These are phyloP conservation scores for Ricordea florida DNA, from an alignment of 92 coral and sea anemone species.

Conservation along the genomic window DNA sequence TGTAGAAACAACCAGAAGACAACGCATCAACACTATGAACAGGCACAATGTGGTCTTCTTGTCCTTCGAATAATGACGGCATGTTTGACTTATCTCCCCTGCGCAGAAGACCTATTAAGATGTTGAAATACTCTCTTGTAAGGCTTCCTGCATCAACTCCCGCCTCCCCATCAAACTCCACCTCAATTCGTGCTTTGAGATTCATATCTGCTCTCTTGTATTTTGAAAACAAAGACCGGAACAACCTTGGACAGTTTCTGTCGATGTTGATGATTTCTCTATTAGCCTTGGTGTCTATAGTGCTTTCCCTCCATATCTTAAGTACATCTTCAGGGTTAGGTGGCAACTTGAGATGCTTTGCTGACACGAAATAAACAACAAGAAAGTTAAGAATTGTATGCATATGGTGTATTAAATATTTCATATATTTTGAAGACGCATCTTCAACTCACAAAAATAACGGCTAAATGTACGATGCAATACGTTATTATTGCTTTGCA, in stretches of 20 bases:
- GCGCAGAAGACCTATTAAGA: constrained; percentile 3
- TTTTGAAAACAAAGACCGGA: not conserved
- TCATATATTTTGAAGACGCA: not conserved
- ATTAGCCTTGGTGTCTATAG: not conserved
- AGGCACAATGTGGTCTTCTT: not conserved
- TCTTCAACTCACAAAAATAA: not conserved
- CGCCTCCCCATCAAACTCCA: not conserved
- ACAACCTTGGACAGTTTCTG: not conserved
- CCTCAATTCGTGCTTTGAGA: not conserved
- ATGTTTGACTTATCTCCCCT: not conserved
- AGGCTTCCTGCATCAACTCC: not conserved
- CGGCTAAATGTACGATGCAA: not conserved
- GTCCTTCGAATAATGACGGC: constrained; percentile 1
- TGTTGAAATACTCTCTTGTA: not conserved
- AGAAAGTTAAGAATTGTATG: not conserved
- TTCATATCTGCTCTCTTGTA: not conserved
- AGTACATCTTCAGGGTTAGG: not conserved
- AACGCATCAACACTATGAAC: not conserved
- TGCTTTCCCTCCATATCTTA: not conserved
- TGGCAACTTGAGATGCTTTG: not conserved
- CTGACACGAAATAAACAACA: not conserved
- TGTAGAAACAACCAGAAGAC: not conserved
- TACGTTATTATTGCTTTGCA: no score
- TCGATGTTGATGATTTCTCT: not conserved
- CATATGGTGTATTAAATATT: not conserved